A percentile compares a stretch with the other conserved stretches of the same genome.
Conservation (phyloP, 1,140 invertebrate species). For the Leptinotarsa lineolata region DNA sequence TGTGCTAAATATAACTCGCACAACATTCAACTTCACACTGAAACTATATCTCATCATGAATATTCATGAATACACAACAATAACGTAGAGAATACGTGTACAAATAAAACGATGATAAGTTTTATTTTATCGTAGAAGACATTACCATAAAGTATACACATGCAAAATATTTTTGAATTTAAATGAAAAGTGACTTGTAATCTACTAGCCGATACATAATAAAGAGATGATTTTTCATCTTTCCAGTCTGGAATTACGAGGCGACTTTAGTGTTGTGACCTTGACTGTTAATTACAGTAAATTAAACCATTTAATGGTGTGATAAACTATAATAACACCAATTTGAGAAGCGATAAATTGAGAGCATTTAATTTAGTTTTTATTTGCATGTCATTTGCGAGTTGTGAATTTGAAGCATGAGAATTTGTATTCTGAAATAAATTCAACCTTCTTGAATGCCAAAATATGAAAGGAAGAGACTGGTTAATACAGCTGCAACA, state of each 20-base stretch:
- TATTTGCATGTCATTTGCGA: slow-evolving; percentile 33
- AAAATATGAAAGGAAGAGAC: no score
- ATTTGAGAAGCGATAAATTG: slow-evolving; percentile 40
- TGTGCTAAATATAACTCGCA: slow-evolving; percentile 13
- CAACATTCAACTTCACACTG: slow-evolving; percentile 14
- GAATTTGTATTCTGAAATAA: slow-evolving; percentile 11
- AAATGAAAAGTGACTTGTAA: slow-evolving; percentile 36
- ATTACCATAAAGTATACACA: slow-evolving; percentile 33
- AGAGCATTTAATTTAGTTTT: slow-evolving; percentile 36
- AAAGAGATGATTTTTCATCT: slow-evolving; percentile 29
- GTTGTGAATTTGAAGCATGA: slow-evolving; percentile 17
- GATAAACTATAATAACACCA: slow-evolving; percentile 44
- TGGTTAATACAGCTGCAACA: no score
- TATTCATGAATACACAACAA: slow-evolving; percentile 27
- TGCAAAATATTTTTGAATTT: slow-evolving; percentile 35
- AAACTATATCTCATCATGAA: slow-evolving; percentile 18
- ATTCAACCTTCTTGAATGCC: not conserved
- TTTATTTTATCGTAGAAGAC: slow-evolving; percentile 30
- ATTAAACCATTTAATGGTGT: slow-evolving; percentile 47
- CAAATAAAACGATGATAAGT: slow-evolving; percentile 36
- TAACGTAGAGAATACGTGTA: slow-evolving; percentile 27
- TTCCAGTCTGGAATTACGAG: slow-evolving; percentile 21
- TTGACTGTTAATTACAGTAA: slow-evolving; percentile 45
- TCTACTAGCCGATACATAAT: slow-evolving; percentile 30
- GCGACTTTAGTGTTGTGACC: slow-evolving; percentile 28